phyloP scores from a whole-genome alignment of 2,888 invertebrate genomes.

The Ichneumoninae sp. region DNA sequence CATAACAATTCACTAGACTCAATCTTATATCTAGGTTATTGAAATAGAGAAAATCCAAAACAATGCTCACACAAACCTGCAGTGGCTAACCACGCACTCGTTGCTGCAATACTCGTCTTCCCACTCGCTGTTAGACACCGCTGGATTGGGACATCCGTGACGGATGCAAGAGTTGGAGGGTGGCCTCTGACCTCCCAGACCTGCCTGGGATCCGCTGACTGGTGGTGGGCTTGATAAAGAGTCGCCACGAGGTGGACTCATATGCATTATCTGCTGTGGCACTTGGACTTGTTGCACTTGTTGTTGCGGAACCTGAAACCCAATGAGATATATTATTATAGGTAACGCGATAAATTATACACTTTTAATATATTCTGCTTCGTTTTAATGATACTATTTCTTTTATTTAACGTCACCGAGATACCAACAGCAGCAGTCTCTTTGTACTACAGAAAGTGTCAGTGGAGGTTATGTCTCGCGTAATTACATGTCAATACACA shows the following conservation, averaged over 20 bases:
- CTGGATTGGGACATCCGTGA: slow-evolving; percentile 95
- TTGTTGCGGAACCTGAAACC: slow-evolving; percentile 77
- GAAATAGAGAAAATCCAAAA: slow-evolving; percentile 61
- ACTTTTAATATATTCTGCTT: background rate
- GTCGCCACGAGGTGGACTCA: slow-evolving; percentile 80
- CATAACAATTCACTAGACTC: background rate
- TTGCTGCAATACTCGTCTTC: slow-evolving; percentile 99
- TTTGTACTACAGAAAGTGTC: background rate
- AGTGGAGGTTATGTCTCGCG: slow-evolving; percentile 57
- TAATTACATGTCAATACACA: background rate
- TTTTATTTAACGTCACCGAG: background rate
- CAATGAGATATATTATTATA: background rate
- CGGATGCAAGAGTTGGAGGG: slow-evolving; percentile 89
- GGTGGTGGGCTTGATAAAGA: slow-evolving; percentile 80
- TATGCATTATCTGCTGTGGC: slow-evolving; percentile 83
- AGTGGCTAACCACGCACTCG: slow-evolving; percentile 98
- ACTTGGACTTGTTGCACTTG: slow-evolving; percentile 78
- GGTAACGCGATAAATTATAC: background rate
- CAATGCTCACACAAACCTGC: slow-evolving; percentile 88
- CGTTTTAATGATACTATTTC: background rate
- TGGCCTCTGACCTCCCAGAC: slow-evolving; percentile 77
- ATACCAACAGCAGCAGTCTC: background rate
- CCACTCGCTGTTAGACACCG: slow-evolving; percentile 96
- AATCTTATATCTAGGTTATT: slow-evolving; percentile 29
- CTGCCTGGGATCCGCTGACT: slow-evolving; percentile 75